Evolutionary conservation across 1,140 invertebrate species (phyloP).

Genomic region (Orchestia grillus): DNA sequence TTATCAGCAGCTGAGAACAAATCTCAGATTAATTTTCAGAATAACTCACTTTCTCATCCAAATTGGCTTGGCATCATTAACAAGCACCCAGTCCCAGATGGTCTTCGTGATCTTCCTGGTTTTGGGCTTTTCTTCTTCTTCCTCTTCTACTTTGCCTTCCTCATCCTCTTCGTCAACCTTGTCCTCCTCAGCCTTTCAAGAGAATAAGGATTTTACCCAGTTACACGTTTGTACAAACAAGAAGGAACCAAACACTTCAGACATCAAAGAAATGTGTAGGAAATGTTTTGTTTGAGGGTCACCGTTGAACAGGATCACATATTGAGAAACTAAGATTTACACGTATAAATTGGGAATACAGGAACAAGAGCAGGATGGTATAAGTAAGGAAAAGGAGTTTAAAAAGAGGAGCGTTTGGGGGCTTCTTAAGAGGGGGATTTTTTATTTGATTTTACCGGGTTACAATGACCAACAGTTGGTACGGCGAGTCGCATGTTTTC

Average conservation of each 20-base stretch:
- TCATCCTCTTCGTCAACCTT: conserved; percentile 78
- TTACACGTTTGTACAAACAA: neutral
- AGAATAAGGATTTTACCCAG: neutral
- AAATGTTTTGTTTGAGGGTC: too few relatives aligned
- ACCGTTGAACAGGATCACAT: too few relatives aligned
- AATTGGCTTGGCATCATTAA: conserved; percentile 97
- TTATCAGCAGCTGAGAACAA: neutral
- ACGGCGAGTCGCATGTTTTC: too few relatives aligned
- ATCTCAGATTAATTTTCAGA: neutral
- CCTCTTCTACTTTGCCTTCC: conserved; percentile 78
- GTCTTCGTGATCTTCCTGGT: conserved; percentile 96
- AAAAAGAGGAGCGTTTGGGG: too few relatives aligned
- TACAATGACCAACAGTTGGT: too few relatives aligned
- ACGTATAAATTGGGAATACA: too few relatives aligned
- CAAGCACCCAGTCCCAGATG: conserved; percentile 96
- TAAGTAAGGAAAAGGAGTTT: too few relatives aligned
- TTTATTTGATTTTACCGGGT: too few relatives aligned
- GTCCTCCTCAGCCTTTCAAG: neutral
- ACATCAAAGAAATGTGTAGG: neutral
- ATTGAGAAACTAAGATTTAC: too few relatives aligned
- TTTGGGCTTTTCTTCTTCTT: conserved; percentile 84
- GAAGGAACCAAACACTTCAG: neutral
- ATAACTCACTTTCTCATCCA: conserved; percentile 88
- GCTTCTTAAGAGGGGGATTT: too few relatives aligned
- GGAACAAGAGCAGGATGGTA: too few relatives aligned